Percentiles rank a stretch among this genome's conserved stretches.
These are phyloP conservation scores for Pardosa pseudoannulata DNA, from an alignment of 2,888 invertebrate genomes.

Conservation along the genomic window DNA sequence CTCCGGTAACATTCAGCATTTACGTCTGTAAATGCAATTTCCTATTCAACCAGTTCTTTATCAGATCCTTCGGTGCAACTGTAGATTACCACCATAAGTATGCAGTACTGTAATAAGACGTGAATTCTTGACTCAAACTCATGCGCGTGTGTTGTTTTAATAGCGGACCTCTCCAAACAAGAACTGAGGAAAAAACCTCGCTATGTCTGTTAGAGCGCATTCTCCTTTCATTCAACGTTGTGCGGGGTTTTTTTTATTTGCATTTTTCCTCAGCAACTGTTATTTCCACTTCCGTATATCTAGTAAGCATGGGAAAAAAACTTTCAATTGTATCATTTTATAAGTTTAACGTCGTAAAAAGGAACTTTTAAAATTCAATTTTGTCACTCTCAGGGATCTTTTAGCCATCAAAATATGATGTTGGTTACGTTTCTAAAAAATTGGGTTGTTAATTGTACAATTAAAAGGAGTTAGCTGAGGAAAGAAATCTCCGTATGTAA, in stretches of 20 bases:
- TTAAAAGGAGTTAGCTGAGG: too few relatives aligned
- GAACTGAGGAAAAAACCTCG: neutral
- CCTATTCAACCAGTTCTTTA: neutral
- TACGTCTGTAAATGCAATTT: neutral
- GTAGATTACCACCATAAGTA: neutral
- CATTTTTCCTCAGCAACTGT: neutral
- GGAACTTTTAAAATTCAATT: too few relatives aligned
- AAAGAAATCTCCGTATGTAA: too few relatives aligned
- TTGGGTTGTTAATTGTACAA: too few relatives aligned
- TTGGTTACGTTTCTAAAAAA: too few relatives aligned
- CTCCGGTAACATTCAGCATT: neutral
- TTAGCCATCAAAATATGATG: too few relatives aligned
- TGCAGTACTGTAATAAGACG: neutral
- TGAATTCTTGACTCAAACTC: neutral
- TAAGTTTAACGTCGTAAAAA: too few relatives aligned
- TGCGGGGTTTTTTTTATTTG: neutral
- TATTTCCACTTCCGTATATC: neutral
- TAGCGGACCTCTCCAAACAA: neutral
- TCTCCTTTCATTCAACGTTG: neutral
- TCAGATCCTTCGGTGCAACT: neutral
- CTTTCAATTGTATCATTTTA: too few relatives aligned
- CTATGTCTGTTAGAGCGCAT: too few relatives aligned
- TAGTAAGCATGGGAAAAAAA: neutral
- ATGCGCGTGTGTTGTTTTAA: neutral
- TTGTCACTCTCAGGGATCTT: too few relatives aligned